Percentiles rank a stretch among this genome's conserved stretches.
phyloP scores from a whole-genome alignment of 1,140 invertebrate genomes.

The Drosophila pseudoobscura region DNA sequence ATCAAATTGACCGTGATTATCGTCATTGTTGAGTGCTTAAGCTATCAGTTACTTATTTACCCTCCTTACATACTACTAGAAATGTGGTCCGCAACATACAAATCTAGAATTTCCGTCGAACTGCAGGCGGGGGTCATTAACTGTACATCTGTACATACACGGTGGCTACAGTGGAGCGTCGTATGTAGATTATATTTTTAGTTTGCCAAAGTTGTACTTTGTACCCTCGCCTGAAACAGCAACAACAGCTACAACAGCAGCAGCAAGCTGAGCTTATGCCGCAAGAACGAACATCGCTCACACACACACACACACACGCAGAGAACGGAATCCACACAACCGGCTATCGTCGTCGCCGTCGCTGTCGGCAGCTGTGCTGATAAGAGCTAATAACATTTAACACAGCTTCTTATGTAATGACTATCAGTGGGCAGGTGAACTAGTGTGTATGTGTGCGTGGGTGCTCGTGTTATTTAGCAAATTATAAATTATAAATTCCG shows the following conservation, averaged over 20 bases:
- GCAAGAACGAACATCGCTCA: slow-evolving; percentile 20
- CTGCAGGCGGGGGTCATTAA: neutral
- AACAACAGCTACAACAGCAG: slow-evolving; percentile 11
- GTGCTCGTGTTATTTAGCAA: slow-evolving; percentile 1
- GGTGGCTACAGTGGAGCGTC: neutral
- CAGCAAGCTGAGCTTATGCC: slow-evolving; percentile 57
- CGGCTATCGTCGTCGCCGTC: slow-evolving; percentile 15
- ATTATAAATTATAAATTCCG: slow-evolving; percentile 1
- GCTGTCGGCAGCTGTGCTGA: slow-evolving; percentile 36
- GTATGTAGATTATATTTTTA: slow-evolving; percentile 4
- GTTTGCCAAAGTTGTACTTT: slow-evolving; percentile 59
- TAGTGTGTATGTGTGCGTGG: neutral
- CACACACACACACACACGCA: slow-evolving; percentile 14
- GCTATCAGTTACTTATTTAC: too few species aligned
- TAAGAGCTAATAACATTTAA: slow-evolving; percentile 39
- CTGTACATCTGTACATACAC: neutral
- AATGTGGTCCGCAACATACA: too few species aligned
- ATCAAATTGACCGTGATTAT: slow-evolving; percentile 50
- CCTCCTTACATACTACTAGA: too few species aligned
- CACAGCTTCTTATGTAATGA: slow-evolving; percentile 30
- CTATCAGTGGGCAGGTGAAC: slow-evolving; percentile 21
- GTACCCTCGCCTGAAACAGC: slow-evolving; percentile 25
- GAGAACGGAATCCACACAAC: slow-evolving; percentile 32
- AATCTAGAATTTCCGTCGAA: too few species aligned
- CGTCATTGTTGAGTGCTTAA: too few species aligned